A percentile compares a stretch with the other conserved stretches of the same genome.
These are phyloP conservation scores for Leptatherina wallacei DNA, from an alignment of 2,797 vertebrate species.

Conservation along the genomic window DNA sequence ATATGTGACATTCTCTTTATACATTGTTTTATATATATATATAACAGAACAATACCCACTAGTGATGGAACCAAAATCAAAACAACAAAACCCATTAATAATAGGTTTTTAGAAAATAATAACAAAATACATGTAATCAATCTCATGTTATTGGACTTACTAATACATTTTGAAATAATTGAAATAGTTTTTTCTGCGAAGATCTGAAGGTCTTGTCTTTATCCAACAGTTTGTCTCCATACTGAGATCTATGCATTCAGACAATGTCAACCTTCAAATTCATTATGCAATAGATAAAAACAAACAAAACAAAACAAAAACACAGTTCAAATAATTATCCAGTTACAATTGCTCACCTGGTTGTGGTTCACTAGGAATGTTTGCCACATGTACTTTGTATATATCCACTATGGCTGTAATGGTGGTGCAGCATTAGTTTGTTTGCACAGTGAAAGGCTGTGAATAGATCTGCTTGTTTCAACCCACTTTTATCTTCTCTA, in stretches of 20 bases:
- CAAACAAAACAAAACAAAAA: background rate
- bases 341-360: background rate
- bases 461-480: conserved; percentile 16
- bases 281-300: background rate
- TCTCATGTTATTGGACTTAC: background rate
- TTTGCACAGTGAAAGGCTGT: conserved; percentile 7
- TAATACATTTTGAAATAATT: background rate
- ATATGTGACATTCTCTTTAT: too few species aligned
- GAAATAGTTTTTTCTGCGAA: background rate
- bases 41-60: background rate
- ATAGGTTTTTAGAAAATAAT: background rate
- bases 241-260: conserved; percentile 25
- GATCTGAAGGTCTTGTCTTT: conserved; percentile 1
- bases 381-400: background rate
- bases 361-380: conserved; percentile 8
- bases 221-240: conserved; percentile 7
- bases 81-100: background rate
- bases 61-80: background rate
- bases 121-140: background rate
- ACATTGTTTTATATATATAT: background rate
- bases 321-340: background rate
- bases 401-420: background rate
- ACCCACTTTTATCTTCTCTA: conserved; percentile 17
- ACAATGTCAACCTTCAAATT: background rate
- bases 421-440: conserved; percentile 6